A percentile compares a stretch with the other conserved stretches of the same genome.
These are phyloP conservation scores for Lepisosteus oculatus DNA, from an alignment of 2,113 vertebrate species.

Conservation along the genomic window DNA sequence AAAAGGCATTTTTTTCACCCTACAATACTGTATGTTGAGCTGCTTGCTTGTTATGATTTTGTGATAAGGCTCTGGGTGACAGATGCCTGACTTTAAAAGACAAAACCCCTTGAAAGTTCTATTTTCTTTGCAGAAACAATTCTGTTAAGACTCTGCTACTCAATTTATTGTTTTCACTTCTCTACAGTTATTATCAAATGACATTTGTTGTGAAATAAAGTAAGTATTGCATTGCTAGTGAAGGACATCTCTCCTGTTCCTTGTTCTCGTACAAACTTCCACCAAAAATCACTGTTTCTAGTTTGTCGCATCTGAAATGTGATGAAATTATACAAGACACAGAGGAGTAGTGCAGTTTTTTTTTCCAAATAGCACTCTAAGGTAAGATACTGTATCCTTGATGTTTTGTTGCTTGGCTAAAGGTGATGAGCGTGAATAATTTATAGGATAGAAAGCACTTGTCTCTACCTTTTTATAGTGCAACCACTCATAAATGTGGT, in stretches of 20 bases:
- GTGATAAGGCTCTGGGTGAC: too few relatives aligned
- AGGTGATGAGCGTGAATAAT: conserved; percentile 93
- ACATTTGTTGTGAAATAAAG: too few relatives aligned
- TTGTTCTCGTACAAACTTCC: conserved; percentile 31
- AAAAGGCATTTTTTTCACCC: too few relatives aligned
- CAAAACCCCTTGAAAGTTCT: too few relatives aligned
- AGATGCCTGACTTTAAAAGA: too few relatives aligned
- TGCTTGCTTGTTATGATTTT: too few relatives aligned
- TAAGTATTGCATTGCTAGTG: neutral
- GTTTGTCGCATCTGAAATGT: conserved; percentile 39
- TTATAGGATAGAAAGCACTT: conserved; percentile 94
- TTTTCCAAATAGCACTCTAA: conserved; percentile 64
- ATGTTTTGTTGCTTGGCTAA: conserved; percentile 89
- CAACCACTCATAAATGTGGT: conserved; percentile 59
- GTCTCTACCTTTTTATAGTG: conserved; percentile 94
- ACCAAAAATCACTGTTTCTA: conserved; percentile 28
- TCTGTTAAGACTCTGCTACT: too few relatives aligned
- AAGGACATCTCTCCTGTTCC: conserved; percentile 19
- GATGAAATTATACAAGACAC: conserved; percentile 44
- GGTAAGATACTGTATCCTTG: conserved; percentile 80
- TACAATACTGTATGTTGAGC: too few relatives aligned
- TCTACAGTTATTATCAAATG: too few relatives aligned
- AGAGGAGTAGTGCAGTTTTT: conserved; percentile 39
- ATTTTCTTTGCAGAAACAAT: too few relatives aligned
- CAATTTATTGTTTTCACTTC: too few relatives aligned